Evolutionary conservation across 2,888 invertebrate species (phyloP).

Genomic region (Acrobasis consociella): DNA sequence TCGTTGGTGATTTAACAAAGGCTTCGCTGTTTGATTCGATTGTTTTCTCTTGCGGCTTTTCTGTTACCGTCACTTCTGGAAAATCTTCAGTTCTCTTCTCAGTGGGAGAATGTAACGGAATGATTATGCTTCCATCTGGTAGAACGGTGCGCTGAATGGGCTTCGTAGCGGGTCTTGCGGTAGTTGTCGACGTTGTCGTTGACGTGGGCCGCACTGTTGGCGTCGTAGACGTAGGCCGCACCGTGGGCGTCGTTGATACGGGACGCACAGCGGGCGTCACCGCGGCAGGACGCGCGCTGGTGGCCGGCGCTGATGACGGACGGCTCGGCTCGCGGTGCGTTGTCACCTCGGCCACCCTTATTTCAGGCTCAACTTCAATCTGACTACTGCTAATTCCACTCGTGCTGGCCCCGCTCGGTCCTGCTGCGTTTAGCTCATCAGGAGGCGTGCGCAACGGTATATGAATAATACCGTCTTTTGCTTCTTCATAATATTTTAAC

Average conservation of each 20-base stretch:
- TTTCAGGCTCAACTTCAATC: not conserved
- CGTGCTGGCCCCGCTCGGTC: conserved; percentile 31
- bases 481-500: conserved; percentile 84
- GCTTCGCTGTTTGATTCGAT: conserved; percentile 27
- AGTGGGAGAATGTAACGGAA: conserved; percentile 79
- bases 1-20: conserved; percentile 8
- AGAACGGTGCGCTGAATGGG: conserved; percentile 65
- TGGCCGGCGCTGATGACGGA: conserved; percentile 45
- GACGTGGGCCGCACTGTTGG: conserved; percentile 34
- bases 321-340: conserved; percentile 38
- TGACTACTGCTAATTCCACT: conserved; percentile 8
- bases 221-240: conserved; percentile 40
- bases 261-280: conserved; percentile 38
- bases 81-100: conserved; percentile 48
- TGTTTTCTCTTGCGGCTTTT: conserved; percentile 28
- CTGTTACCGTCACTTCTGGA: conserved; percentile 13
- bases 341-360: conserved; percentile 22
- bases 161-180: conserved; percentile 51
- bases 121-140: conserved; percentile 83
- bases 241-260: conserved; percentile 41
- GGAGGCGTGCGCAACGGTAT: conserved; percentile 90
- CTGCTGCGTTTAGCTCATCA: conserved; percentile 72
- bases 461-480: conserved; percentile 85
- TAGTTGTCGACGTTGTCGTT: not conserved
- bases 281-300: conserved; percentile 36